Conservation (phyloP, 2,888 invertebrate genomes). For the Embidobia sp. region DNA sequence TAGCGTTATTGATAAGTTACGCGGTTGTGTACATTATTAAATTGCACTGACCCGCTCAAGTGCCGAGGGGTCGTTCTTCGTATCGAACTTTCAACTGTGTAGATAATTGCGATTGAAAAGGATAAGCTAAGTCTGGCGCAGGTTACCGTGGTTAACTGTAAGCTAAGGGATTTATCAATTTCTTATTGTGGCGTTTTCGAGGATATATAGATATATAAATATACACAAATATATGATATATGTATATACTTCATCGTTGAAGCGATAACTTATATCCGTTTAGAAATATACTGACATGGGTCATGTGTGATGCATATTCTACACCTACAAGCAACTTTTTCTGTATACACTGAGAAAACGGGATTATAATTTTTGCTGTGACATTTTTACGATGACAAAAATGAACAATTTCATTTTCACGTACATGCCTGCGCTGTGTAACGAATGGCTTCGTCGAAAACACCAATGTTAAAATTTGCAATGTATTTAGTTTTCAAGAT, state of each 20-base stretch:
- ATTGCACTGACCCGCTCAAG: conserved; percentile 3
- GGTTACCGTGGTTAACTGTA: conserved; percentile 16
- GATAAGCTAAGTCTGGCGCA: conserved; percentile 33
- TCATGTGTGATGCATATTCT: too few relatives aligned
- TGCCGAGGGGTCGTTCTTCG: conserved; percentile 10
- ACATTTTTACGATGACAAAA: too few relatives aligned
- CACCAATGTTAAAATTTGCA: too few relatives aligned
- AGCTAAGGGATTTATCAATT: conserved; percentile 29
- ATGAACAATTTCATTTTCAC: too few relatives aligned
- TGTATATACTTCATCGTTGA: conserved; percentile 13
- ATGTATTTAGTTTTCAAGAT: too few relatives aligned
- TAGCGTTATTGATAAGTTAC: conserved; percentile 28
- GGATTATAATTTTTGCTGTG: too few relatives aligned
- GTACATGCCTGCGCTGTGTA: too few relatives aligned
- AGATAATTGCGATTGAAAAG: conserved; percentile 18
- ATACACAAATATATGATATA: conserved; percentile 5
- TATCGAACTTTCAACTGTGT: conserved; percentile 20
- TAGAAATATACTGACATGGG: too few relatives aligned
- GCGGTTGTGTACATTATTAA: conserved; percentile 35
- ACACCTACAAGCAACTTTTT: too few relatives aligned
- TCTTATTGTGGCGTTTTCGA: conserved; percentile 36
- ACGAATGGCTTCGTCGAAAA: too few relatives aligned
- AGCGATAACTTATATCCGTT: conserved; percentile 29
- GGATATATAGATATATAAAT: conserved; percentile 10
- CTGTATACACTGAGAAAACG: too few relatives aligned